Conservation (phyloP, 2,888 invertebrate genomes). For the Parelbella ahira region DNA sequence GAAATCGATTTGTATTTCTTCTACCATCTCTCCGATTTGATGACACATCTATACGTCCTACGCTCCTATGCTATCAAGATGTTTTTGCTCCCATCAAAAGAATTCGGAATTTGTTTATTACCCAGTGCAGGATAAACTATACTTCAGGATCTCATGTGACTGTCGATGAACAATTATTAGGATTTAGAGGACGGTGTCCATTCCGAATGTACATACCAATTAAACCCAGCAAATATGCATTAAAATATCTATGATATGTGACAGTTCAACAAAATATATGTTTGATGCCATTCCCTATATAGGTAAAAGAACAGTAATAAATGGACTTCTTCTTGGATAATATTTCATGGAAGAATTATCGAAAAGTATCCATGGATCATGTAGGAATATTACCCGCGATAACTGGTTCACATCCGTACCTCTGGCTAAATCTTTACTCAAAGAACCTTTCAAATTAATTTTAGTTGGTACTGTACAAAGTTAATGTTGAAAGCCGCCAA, state of each 20-base stretch:
- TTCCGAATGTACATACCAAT: constrained; percentile 29
- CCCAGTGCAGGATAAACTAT: constrained; percentile 31
- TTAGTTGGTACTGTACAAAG: not conserved
- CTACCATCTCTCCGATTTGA: constrained; percentile 26
- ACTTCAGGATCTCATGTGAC: constrained; percentile 26
- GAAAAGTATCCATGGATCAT: not conserved
- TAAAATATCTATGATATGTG: constrained; percentile 38
- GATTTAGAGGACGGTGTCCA: constrained; percentile 28
- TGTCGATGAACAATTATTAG: constrained; percentile 30
- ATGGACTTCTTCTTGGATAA: constrained; percentile 11
- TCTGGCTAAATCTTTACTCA: not conserved
- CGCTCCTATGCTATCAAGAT: constrained; percentile 27
- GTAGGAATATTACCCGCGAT: not conserved
- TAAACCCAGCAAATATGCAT: constrained; percentile 35
- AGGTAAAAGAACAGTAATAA: constrained; percentile 35
- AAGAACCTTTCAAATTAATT: not conserved
- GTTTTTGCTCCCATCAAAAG: constrained; percentile 36
- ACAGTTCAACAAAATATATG: constrained; percentile 36
- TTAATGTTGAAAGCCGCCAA: too few species aligned
- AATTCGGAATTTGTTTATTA: constrained; percentile 35
- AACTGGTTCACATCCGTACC: constrained; percentile 3
- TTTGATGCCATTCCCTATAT: constrained; percentile 36
- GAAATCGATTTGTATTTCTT: constrained; percentile 29
- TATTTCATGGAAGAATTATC: not conserved
- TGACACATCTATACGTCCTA: constrained; percentile 1